Evolutionary conservation across 2,113 vertebrate genomes (phyloP), one percentile per base, ranked within the genome.

Genomic region (Tyrannus savana): DNA sequence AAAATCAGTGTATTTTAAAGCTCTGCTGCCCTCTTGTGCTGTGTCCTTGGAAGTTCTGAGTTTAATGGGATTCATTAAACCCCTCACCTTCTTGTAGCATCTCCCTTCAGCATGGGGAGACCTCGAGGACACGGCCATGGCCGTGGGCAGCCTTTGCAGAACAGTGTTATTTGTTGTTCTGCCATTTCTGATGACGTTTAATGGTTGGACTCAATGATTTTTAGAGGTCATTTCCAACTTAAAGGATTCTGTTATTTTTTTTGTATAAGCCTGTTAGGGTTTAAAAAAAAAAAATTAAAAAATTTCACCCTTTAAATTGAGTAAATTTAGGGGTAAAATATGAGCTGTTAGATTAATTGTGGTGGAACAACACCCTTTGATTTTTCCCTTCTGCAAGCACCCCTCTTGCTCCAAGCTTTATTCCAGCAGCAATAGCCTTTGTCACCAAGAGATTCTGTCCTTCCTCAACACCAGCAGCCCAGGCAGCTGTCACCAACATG

Each of bases 1-100:
- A 77, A 66, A 37, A 49, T 19, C 3, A 0, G 12, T 12, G 60
- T 19, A 21, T 81, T 84, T 86, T 59, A 71, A 13, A 71, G 56
- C 77, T 97, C 76, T 97, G 94, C 97, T 97, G 96, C 97, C 97
- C 96, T 87, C 98, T 97, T 52, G 96, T 96, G 98, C 92, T 75
- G 44, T 27, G 1, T 69, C 5, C 5, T 13, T 37, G 76, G 47
- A 87, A 94, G n/a, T 17, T 69, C 90, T n/a, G 46, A 25, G 49
- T 30, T 47, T 13, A 19, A 0, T 5, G 6, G 18, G 28, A 8
- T 37, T 66, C 12, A 1, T 75, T 58, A 55, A 93, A 87, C 11
- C n/a, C 4, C 41, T 66, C 46, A 3, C 14, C 8, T 49, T 41
- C n/a, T 7, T 46, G 67, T 42, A 67, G 50, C 47, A 8, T 77